Conservation (phyloP, 1,140 invertebrate species). For the Meloidogyne exigua region DNA sequence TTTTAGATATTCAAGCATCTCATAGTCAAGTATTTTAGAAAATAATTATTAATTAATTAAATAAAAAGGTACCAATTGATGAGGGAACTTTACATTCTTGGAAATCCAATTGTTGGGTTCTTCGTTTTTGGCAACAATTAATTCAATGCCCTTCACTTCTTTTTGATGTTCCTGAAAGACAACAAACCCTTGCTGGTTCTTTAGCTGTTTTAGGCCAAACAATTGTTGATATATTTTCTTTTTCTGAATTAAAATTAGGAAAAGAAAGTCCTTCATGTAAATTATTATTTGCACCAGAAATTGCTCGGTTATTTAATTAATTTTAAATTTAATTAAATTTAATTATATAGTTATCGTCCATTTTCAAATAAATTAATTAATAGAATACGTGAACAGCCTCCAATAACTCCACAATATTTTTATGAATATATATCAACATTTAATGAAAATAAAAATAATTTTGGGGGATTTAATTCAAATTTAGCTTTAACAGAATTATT, state of each 20-base stretch:
- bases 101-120: conserved; percentile 82
- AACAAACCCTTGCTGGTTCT: conserved; percentile 83
- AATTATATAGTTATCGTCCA: conserved; percentile 41
- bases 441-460: conserved; percentile 38
- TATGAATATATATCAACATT: conserved; percentile 47
- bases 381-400: conserved; percentile 36
- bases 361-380: conserved; percentile 43
- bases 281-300: conserved; percentile 66
- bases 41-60: not conserved
- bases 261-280: conserved; percentile 88
- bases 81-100: conserved; percentile 88
- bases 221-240: conserved; percentile 90
- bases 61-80: conserved; percentile 70
- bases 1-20: conserved; percentile 83
- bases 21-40: conserved; percentile 65
- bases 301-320: conserved; percentile 28
- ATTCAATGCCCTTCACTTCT: conserved; percentile 95
- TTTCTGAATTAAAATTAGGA: conserved; percentile 71
- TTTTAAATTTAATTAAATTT: not conserved
- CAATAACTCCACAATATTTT: conserved; percentile 44
- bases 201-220: conserved; percentile 91
- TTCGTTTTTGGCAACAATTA: conserved; percentile 93
- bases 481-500: conserved; percentile 53
- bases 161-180: conserved; percentile 91
- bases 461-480: not conserved